A percentile compares a stretch with the other conserved stretches of the same genome.
These are phyloP conservation scores for Criorhina ranunculi DNA, from an alignment of 2,888 invertebrate genomes.

Conservation along the genomic window DNA sequence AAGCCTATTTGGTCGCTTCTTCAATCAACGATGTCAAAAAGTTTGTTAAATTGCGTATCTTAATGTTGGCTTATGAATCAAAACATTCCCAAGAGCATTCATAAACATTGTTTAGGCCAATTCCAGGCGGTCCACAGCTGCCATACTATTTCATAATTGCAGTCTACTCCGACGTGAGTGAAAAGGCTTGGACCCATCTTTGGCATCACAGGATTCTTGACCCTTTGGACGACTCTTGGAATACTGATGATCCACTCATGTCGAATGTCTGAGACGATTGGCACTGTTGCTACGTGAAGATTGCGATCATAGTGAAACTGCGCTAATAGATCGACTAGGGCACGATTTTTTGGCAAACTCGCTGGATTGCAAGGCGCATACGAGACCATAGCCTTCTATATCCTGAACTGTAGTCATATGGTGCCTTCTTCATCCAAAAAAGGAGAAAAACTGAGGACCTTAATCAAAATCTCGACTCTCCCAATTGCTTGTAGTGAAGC, in stretches of 20 bases:
- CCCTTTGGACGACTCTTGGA: background rate
- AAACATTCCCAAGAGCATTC: no score
- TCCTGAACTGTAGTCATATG: background rate
- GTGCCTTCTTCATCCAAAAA: slow-evolving; percentile 4
- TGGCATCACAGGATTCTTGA: background rate
- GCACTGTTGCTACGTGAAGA: background rate
- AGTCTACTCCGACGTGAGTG: background rate
- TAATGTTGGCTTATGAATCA: no score
- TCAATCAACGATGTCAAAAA: no score
- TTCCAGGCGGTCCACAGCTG: no score
- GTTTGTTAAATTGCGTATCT: no score
- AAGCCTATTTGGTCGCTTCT: no score
- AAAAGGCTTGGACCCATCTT: background rate
- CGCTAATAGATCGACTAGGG: no score
- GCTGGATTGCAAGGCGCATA: slow-evolving; percentile 5
- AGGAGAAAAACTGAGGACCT: background rate
- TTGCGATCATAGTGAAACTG: no score
- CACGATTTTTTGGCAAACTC: slow-evolving; percentile 1
- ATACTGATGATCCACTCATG: background rate
- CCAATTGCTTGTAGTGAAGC: background rate
- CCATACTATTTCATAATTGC: no score
- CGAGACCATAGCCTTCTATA: background rate
- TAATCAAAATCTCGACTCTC: background rate
- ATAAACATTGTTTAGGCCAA: no score
- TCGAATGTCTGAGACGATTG: slow-evolving; percentile 6